phyloP scores from a whole-genome alignment of 2,113 vertebrate genomes.

The Bostrychus sinensis region DNA sequence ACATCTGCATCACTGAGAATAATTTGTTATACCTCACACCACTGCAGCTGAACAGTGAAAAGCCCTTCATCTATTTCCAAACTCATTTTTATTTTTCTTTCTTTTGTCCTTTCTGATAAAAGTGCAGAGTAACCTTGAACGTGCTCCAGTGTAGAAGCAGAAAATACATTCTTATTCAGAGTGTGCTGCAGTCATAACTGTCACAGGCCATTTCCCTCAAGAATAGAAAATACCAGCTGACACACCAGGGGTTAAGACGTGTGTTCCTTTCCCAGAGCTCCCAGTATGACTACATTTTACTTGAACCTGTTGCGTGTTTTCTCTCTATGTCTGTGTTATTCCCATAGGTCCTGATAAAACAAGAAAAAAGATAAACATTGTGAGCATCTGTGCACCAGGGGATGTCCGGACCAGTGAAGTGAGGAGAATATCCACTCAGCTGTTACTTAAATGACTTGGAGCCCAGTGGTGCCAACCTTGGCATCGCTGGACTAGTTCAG shows the following conservation, averaged over 20 bases:
- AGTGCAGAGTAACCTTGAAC: constrained; percentile 2
- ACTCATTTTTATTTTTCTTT: too few species aligned
- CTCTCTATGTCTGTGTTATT: too few species aligned
- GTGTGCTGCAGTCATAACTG: constrained; percentile 1
- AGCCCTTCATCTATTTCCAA: too few species aligned
- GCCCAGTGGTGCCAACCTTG: constrained; percentile 12
- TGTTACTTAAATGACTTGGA: neutral
- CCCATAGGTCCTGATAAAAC: too few species aligned
- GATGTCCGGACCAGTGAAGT: constrained; percentile 7
- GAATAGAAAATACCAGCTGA: constrained; percentile 9
- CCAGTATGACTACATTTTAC: too few species aligned
- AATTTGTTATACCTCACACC: too few species aligned
- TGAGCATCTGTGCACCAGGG: too few species aligned
- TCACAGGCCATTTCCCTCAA: constrained; percentile 8
- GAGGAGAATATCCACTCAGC: constrained; percentile 19
- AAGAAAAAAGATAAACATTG: too few species aligned
- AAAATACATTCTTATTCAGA: constrained; percentile 1
- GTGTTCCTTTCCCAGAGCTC: neutral
- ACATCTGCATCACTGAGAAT: too few species aligned
- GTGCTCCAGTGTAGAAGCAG: neutral
- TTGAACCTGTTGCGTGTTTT: too few species aligned
- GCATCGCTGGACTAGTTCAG: constrained; percentile 29
- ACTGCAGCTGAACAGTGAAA: too few species aligned
- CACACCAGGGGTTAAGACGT: constrained; percentile 3
- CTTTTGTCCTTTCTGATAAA: neutral